Percentiles rank a stretch among this genome's conserved stretches.
phyloP scores from a whole-genome alignment of 1,140 invertebrate genomes.

The Cydia amplana region DNA sequence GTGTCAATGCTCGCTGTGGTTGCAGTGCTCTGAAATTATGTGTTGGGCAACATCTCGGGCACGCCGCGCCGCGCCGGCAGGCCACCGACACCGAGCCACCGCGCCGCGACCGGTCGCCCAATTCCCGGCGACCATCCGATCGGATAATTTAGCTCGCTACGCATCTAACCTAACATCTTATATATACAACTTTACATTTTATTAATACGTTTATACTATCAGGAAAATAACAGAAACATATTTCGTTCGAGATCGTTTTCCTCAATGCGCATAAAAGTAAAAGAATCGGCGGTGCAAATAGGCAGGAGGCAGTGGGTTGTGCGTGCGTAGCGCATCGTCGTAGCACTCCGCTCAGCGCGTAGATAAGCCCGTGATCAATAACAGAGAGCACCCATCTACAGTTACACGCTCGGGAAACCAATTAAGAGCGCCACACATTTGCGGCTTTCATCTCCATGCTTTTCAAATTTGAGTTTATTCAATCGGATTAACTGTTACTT shows the following conservation, averaged over 20 bases:
- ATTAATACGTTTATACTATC: background rate
- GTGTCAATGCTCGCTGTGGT: conserved; percentile 78
- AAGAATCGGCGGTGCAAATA: background rate
- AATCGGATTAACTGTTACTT: conserved; percentile 70
- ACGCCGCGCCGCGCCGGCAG: conserved; percentile 45
- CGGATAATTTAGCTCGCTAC: conserved; percentile 52
- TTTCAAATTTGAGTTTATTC: conserved; percentile 57
- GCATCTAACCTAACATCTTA: background rate
- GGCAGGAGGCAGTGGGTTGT: background rate
- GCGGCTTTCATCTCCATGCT: conserved; percentile 42
- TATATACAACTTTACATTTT: background rate
- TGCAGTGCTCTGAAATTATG: conserved; percentile 75
- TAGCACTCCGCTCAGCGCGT: conserved; percentile 37
- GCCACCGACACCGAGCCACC: conserved; percentile 51
- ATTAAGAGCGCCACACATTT: conserved; percentile 47
- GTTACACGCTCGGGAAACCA: conserved; percentile 39
- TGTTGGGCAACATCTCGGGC: conserved; percentile 63
- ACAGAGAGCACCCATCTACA: conserved; percentile 34
- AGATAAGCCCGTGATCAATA: conserved; percentile 29
- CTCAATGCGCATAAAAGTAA: background rate
- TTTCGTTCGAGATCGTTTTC: conserved; percentile 7
- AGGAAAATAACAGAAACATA: background rate
- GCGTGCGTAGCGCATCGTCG: conserved; percentile 45
- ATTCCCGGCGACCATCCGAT: conserved; percentile 57
- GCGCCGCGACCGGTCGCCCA: conserved; percentile 49